Conservation (phyloP, 2,888 invertebrate genomes). For the Micoletzkya japonica region DNA sequence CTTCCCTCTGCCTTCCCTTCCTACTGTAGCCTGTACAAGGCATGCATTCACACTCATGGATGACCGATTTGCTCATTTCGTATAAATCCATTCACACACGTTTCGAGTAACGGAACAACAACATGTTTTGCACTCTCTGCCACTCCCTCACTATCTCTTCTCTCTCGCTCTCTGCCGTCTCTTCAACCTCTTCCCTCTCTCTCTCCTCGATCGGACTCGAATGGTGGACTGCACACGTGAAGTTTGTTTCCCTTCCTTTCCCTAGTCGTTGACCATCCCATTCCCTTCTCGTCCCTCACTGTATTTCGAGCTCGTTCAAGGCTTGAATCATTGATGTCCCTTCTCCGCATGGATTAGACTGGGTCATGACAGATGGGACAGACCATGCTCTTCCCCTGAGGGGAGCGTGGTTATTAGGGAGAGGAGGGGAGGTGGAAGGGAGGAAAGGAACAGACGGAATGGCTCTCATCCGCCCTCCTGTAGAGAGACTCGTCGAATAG, state of each 20-base stretch:
- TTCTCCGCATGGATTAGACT: slow-evolving; percentile 16
- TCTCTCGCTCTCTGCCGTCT: neutral
- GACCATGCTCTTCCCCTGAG: neutral
- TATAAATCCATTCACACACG: too few species aligned
- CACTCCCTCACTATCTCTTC: too few species aligned
- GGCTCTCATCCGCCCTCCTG: neutral
- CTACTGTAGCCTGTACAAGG: neutral
- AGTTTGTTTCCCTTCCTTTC: neutral
- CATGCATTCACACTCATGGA: too few species aligned
- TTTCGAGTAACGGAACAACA: too few species aligned
- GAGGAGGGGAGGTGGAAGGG: neutral
- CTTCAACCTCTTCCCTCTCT: neutral
- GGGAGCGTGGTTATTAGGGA: neutral
- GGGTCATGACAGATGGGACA: slow-evolving; percentile 15
- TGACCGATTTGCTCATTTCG: too few species aligned
- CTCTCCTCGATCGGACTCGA: neutral
- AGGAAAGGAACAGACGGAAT: neutral
- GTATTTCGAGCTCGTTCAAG: slow-evolving; percentile 1
- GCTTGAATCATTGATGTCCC: slow-evolving; percentile 10
- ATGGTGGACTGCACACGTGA: neutral
- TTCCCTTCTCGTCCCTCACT: slow-evolving; percentile 7
- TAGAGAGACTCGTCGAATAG: slow-evolving; percentile 9
- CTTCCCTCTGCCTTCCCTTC: neutral
- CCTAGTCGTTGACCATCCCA: neutral
- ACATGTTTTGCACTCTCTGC: too few species aligned